Base-by-base conservation (phyloP, 30 jellyfish, hydroid and myxozoan species). In the Nemopilema nomurai region DNA sequence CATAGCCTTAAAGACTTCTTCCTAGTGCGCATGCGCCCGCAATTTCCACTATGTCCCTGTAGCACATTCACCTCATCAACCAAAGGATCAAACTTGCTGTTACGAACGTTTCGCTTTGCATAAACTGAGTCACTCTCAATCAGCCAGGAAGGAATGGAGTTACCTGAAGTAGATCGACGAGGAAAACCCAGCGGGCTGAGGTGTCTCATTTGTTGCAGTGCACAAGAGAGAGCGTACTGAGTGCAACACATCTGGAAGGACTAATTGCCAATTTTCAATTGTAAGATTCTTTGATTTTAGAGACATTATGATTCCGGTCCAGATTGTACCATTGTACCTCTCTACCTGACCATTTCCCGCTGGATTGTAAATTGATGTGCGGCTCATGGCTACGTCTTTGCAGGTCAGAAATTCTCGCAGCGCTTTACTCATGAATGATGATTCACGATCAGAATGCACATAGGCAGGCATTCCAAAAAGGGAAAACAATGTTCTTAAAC, bases 391-490 rank as follows among this genome's bases (percentile, higher is more conserved):
- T 27, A 69, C 62, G 20, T 64, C 74, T 52, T 74, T 57, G 16
- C 28, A 17, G 30, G 29, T 65, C n/a, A 74, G 78, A 31, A 21
- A 84, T 17, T 53, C 22, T 49, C 75, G 74, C 67, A 84, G 88
- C 57, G 53, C 93, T 32, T 17, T 49, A 16, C 30, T 22, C 79
- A 84, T 57, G 32, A 84, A 74, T 18, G 72, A 25, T 17, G n/a
- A 13, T 49, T 89, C 88, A 13, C 90, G 53, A 62, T 74, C 89
- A 51, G 93, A 74, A 74, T 84, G 93, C 16, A 84, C 81, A 50
- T 72, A 84, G 8, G 82, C 49, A 6, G 93, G 93, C 93, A 84
- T 73, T 67, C 93, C 89, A 50, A 84, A 84, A 63, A 72, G 62
- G 31, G 93, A 71, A 63, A 84, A 84, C 21, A 80, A 24, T 6